Evolutionary conservation across 2,113 vertebrate genomes (phyloP).

Genomic region (Phainopepla nitens): DNA sequence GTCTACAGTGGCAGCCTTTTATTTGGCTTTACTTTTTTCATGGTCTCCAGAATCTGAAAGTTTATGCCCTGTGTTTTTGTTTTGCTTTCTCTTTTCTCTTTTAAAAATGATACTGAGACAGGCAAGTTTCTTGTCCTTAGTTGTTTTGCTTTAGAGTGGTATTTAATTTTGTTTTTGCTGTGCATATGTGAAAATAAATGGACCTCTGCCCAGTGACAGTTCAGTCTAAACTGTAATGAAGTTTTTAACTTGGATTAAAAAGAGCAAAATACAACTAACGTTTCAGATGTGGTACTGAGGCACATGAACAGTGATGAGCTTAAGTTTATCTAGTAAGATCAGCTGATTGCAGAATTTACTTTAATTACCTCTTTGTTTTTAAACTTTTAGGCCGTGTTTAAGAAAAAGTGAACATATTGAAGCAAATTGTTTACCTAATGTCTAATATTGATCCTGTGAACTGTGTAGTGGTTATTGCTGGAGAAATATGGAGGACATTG

Average conservation of each 20-base stretch:
- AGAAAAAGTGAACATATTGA: neutral
- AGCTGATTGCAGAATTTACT: neutral
- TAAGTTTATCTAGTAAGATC: neutral
- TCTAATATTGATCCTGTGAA: neutral
- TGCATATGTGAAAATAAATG: neutral
- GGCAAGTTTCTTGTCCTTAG: neutral
- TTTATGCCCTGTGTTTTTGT: neutral
- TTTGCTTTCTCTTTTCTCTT: neutral
- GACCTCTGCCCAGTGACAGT: neutral
- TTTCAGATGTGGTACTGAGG: neutral
- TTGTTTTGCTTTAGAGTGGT: neutral
- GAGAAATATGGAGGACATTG: neutral
- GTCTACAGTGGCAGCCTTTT: neutral
- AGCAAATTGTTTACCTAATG: neutral
- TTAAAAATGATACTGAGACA: neutral
- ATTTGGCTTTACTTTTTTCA: neutral
- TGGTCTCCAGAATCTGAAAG: neutral
- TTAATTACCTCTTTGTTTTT: neutral
- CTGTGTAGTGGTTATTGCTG: neutral
- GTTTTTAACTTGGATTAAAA: neutral
- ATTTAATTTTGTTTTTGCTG: neutral
- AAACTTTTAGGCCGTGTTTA: neutral
- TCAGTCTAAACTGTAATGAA: neutral
- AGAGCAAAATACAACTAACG: neutral
- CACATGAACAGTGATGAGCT: neutral